Conservation (phyloP, 2,113 vertebrate species). For the Polypterus bichir region DNA sequence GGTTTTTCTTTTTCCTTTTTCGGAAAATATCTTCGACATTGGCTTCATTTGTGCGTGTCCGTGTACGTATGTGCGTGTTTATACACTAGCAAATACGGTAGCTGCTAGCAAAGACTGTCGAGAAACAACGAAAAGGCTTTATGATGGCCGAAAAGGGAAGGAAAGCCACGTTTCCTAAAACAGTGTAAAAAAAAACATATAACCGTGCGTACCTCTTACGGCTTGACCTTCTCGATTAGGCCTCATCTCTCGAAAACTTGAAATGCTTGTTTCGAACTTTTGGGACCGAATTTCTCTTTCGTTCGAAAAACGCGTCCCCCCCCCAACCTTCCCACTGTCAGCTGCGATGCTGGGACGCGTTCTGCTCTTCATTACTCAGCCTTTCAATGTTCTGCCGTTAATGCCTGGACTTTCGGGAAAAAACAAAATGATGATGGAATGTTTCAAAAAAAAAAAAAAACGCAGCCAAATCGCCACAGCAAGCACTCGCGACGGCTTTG, state of each 20-base stretch:
- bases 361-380: neutral
- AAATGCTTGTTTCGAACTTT: neutral
- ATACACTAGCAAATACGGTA: constrained; percentile 25
- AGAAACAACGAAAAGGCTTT: constrained; percentile 25
- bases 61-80: constrained; percentile 32
- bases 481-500: constrained; percentile 26
- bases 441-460: too few relatives aligned
- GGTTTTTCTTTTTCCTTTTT: constrained; percentile 39
- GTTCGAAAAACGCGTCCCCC: neutral
- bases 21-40: constrained; percentile 30
- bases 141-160: constrained; percentile 27
- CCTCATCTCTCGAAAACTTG: constrained; percentile 1
- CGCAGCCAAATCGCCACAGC: neutral
- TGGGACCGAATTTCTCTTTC: neutral
- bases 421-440: too few relatives aligned
- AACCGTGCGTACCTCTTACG: constrained; percentile 21
- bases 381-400: constrained; percentile 4
- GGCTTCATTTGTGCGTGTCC: constrained; percentile 24
- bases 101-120: constrained; percentile 26
- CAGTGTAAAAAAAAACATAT: constrained; percentile 25
- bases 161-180: constrained; percentile 24
- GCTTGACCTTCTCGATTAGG: neutral
- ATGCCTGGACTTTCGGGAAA: constrained; percentile 15
- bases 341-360: neutral
- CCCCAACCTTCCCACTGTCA: neutral